Conservation (phyloP, 2,797 vertebrate genomes). For the Chaetophractus vellerosus region DNA sequence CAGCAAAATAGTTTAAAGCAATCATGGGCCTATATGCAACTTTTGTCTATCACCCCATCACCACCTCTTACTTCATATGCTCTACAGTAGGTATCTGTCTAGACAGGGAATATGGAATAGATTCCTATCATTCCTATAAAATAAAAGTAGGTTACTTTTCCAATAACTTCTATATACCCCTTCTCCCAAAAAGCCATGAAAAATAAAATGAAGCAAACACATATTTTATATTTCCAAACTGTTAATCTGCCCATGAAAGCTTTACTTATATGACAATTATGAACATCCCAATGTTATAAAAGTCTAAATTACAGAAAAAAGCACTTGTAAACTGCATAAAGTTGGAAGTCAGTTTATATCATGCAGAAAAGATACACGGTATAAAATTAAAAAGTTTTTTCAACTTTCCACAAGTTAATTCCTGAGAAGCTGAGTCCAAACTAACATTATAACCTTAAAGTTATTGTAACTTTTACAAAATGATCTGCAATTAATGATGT, state of each 20-base stretch:
- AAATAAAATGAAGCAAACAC: background rate
- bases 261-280: background rate
- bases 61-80: background rate
- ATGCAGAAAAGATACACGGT: background rate
- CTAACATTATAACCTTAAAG: background rate
- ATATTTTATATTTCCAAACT: background rate
- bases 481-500: background rate
- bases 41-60: background rate
- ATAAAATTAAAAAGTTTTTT: slow-evolving; percentile 31
- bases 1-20: background rate
- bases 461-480: background rate
- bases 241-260: background rate
- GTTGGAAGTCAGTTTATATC: background rate
- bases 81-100: background rate
- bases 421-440: slow-evolving; percentile 48
- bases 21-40: background rate
- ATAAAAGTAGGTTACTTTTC: background rate
- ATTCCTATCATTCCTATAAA: background rate
- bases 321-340: background rate
- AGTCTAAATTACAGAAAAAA: slow-evolving; percentile 22
- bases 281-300: background rate
- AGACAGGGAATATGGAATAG: background rate
- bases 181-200: background rate
- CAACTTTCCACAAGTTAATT: background rate
- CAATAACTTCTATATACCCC: background rate